Evolutionary conservation across 1,140 invertebrate species (phyloP), one percentile per base, ranked within the genome.

Genomic region (Musca domestica): DNA sequence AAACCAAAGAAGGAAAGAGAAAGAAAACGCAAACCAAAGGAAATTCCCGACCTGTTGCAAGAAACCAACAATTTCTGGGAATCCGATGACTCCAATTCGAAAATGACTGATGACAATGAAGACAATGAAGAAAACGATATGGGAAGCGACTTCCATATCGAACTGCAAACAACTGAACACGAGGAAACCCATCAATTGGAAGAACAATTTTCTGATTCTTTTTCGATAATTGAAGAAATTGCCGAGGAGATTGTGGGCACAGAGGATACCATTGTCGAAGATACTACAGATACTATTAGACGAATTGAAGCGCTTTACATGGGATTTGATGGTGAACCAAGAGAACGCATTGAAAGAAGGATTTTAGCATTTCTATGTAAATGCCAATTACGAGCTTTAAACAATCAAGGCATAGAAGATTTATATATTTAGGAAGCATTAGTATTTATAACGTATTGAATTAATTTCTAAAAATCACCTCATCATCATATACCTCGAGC

Each of bases 331-430:
- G 68, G 67, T 0, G 69, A 68, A 1, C 68, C 69, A 17, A 65
- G 69, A 9, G n/a, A 47, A 2, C 41, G 69, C 0, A 72, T 73
- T 0, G 77, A 79, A 19, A 74, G 77, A 14, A 69, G 77, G 1
- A 74, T 79, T n/a, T 47, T 74, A 23, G 77, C 75, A 1, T 79
- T 75, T 7, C 48, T 73, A n/a, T 76, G 79, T 12, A 79, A 79
- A 56, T 79, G 77, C 17, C 77, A 79, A 23, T 48, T 79, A 23
- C 64, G 77, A 58, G 54, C 75, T 1, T 17, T 79, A 22, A 63
- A 71, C 6, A 66, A 73, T 56, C 70, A 79, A 58, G 65, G 70
- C 19, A 71, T 72, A 27, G 71, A 76, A 17, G 74, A 79, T 63
- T 46, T 79, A 1, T 19, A 46, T 49, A 64, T 79, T 20, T 68